Evolutionary conservation across 2,797 vertebrate species (phyloP).

Genomic region (Centropyge bicolor): DNA sequence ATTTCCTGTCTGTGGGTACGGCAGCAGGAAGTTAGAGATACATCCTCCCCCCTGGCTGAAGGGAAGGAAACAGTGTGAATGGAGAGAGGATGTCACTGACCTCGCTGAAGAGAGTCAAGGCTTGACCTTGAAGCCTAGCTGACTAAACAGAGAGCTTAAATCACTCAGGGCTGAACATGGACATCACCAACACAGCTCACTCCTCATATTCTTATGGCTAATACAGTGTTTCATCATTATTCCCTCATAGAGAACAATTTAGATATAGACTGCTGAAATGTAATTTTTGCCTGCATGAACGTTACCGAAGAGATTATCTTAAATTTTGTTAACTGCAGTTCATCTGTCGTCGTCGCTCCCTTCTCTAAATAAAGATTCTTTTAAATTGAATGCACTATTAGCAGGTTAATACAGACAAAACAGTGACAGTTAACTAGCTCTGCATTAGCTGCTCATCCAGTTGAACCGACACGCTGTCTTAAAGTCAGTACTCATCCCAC

Average conservation of each 20-base stretch:
- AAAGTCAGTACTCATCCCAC: constrained; percentile 79
- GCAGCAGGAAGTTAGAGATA: constrained; percentile 84
- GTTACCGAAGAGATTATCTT: not conserved
- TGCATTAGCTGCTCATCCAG: constrained; percentile 88
- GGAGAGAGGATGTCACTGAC: constrained; percentile 83
- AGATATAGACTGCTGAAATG: constrained; percentile 19
- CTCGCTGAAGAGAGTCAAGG: constrained; percentile 79
- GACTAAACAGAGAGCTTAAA: constrained; percentile 77
- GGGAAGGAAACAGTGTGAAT: constrained; percentile 85
- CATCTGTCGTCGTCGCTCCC: not conserved
- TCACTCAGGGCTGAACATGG: constrained; percentile 57
- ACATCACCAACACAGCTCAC: constrained; percentile 27
- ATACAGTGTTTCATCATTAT: not conserved
- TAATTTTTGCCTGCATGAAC: not conserved
- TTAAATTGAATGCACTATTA: constrained; percentile 14
- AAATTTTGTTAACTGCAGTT: not conserved
- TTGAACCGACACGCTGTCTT: constrained; percentile 82
- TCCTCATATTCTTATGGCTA: not conserved
- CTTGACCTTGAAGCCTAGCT: constrained; percentile 84
- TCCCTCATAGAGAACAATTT: constrained; percentile 6
- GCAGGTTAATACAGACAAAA: constrained; percentile 51
- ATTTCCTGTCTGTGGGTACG: constrained; percentile 84
- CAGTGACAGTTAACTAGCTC: constrained; percentile 84
- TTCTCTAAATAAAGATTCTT: not conserved
- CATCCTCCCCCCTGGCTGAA: constrained; percentile 81